Evolutionary conservation across 2,113 vertebrate species (phyloP), one percentile per base, ranked within the genome.

Genomic region (Odontesthes bonariensis): DNA sequence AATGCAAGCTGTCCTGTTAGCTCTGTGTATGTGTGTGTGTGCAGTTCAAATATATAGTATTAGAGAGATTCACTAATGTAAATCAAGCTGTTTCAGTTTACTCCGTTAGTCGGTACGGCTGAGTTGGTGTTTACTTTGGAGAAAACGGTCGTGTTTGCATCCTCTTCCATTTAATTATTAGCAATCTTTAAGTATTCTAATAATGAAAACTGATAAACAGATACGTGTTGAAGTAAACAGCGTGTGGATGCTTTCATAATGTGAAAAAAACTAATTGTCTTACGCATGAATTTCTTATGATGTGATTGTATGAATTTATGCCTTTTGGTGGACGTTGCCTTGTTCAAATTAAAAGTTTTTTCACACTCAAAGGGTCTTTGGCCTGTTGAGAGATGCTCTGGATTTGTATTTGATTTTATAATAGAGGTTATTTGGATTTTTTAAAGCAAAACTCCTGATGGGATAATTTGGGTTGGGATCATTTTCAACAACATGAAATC

Each of bases 401-500:
- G 19, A 31, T 67, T 59, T 57, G 38, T 44, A n/a, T 63, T 32
- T 3, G 53, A 40, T 53, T 86, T 82, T 62, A 80, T 72, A 78
- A 69, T 81, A 74, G 85, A 88, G 42, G 19, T 27, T 33, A 8
- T 64, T 74, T 67, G 0, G 16, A 59, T 55, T 23, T 81, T 47
- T 74, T 12, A 19, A 62, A 61, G 76, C 19, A 44, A 74, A 68
- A 1, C 23, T 10, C 22, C 8, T 44, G 53, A 75, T 77, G n/a
- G 51, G n/a, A 64, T 64, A 5, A 76, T 79, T 68, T 74, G 19
- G 67, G 62, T 38, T 27, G 27, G 27, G 27, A 27, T 73, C 77
- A 86, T 69, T 85, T 83, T 66, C 76, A 51, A 56, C 58, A 61
- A 14, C 19, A 65, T 72, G 54, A 75, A n/a, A 17, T 83, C 74